Evolutionary conservation across 2,113 vertebrate genomes (phyloP).

Genomic region (Cyanoramphus novaezelandiae): DNA sequence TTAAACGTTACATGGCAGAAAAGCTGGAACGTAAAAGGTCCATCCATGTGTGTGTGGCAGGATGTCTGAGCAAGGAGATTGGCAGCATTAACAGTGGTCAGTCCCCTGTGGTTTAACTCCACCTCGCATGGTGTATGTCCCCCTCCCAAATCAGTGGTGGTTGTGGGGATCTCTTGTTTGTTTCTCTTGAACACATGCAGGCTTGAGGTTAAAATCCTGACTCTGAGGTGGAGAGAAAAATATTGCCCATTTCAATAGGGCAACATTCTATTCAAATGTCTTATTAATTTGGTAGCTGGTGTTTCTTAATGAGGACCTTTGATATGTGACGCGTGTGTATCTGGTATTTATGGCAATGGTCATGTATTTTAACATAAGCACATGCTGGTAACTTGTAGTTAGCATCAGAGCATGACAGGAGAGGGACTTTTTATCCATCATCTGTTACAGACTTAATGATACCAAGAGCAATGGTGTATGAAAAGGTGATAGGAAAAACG

Average conservation of each 20-base stretch:
- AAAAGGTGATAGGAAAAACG: background rate
- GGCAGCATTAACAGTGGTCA: background rate
- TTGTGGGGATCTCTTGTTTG: background rate
- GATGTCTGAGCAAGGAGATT: background rate
- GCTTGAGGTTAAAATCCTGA: background rate
- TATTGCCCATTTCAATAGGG: background rate
- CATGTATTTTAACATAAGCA: background rate
- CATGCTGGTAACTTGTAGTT: no score
- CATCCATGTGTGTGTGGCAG: background rate
- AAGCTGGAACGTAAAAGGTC: background rate
- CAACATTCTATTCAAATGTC: background rate
- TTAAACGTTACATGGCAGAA: fast-evolving
- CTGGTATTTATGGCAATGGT: background rate
- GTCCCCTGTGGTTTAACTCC: background rate
- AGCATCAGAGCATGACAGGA: fast-evolving
- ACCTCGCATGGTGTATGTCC: fast-evolving
- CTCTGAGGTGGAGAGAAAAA: background rate
- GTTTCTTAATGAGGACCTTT: background rate
- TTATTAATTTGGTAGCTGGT: background rate
- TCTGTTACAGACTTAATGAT: background rate
- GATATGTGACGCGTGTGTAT: fast-evolving
- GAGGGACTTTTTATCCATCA: background rate
- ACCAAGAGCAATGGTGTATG: background rate
- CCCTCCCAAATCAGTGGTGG: fast-evolving
- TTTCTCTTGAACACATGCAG: background rate